Conservation (phyloP, 2,888 invertebrate genomes). For the Megamerina dolium region DNA sequence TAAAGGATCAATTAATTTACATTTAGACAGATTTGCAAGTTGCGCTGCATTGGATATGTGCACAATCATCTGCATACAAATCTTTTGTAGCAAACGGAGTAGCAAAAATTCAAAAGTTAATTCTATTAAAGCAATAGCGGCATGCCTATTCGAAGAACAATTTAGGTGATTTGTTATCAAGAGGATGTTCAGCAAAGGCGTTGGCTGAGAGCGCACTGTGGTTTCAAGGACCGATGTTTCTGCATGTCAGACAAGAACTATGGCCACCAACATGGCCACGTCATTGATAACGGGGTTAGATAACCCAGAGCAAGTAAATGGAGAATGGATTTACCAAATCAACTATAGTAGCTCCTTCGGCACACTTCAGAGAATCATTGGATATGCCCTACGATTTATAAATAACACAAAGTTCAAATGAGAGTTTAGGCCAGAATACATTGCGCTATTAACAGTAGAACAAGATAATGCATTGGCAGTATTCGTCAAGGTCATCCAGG, state of each 20-base stretch:
- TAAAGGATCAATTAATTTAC: no score
- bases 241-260: background rate
- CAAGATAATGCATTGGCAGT: no score
- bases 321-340: no score
- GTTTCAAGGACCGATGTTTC: background rate
- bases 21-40: background rate
- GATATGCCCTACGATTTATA: no score
- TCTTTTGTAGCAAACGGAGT: background rate
- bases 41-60: background rate
- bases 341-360: no score
- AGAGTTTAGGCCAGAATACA: no score
- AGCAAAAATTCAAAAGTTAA: background rate
- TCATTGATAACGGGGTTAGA: background rate
- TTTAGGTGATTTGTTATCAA: background rate
- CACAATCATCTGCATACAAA: background rate
- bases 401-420: no score
- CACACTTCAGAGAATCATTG: no score
- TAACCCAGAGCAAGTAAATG: background rate
- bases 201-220: background rate
- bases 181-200: background rate
- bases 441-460: no score
- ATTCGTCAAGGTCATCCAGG: no score
- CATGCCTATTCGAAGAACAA: background rate
- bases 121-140: background rate
- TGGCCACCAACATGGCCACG: constrained; percentile 10